Conservation (phyloP, 2,888 invertebrate genomes). For the Cynaeus angustus region DNA sequence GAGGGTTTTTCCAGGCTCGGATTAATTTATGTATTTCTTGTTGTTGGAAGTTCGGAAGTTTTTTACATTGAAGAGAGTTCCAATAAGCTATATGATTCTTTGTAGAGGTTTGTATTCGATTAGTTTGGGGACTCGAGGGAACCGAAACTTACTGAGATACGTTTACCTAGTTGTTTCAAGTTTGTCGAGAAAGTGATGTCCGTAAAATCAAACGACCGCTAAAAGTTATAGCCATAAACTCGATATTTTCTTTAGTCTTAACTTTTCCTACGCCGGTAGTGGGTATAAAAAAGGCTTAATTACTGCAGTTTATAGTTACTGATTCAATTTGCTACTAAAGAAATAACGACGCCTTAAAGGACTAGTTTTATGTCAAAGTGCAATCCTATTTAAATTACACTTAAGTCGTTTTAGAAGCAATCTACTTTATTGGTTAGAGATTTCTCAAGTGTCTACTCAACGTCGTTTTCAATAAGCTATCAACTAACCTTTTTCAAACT, state of each 20-base stretch:
- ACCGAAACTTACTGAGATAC: constrained; percentile 36
- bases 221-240: constrained; percentile 32
- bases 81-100: constrained; percentile 41
- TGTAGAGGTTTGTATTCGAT: constrained; percentile 45
- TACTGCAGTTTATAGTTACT: too few relatives aligned
- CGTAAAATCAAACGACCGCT: constrained; percentile 42
- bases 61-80: constrained; percentile 38
- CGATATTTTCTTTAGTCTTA: constrained; percentile 5
- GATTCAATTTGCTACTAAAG: too few relatives aligned
- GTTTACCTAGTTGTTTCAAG: constrained; percentile 44
- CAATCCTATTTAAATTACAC: too few relatives aligned
- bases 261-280: not conserved
- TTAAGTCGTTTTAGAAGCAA: too few relatives aligned
- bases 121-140: constrained; percentile 34
- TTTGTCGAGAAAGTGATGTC: constrained; percentile 40
- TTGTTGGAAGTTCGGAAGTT: constrained; percentile 18
- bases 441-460: too few relatives aligned
- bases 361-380: too few relatives aligned
- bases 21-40: constrained; percentile 41
- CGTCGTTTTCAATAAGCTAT: too few relatives aligned
- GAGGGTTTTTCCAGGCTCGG: not conserved
- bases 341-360: too few relatives aligned
- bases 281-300: too few relatives aligned
- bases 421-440: too few relatives aligned
- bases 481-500: too few relatives aligned